These are phyloP conservation scores for Polietes domitor DNA, from an alignment of 2,888 invertebrate genomes.

Conservation along the genomic window DNA sequence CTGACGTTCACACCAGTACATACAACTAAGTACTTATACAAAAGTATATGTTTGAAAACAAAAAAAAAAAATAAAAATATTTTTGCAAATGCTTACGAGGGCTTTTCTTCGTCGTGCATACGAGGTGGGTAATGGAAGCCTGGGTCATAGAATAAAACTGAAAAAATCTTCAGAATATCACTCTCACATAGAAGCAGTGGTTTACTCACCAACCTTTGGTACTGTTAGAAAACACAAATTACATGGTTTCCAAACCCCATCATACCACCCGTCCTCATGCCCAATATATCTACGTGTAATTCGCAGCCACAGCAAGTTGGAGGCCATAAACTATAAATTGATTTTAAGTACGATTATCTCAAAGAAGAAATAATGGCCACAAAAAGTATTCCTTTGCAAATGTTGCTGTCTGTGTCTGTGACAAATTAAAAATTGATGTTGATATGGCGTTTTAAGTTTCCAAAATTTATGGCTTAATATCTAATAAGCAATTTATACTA, in stretches of 20 bases:
- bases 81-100: constrained; percentile 1
- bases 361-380: not conserved
- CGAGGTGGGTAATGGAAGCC: not conserved
- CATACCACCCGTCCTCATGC: constrained; percentile 26
- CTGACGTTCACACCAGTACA: too few species aligned
- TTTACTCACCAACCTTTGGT: too few species aligned
- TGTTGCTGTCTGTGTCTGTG: constrained; percentile 42
- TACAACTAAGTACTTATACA: not conserved
- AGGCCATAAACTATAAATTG: constrained; percentile 59
- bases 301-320: not conserved
- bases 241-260: constrained; percentile 13
- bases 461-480: constrained; percentile 28
- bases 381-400: constrained; percentile 11
- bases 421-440: constrained; percentile 65
- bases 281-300: not conserved
- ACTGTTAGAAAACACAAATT: too few species aligned
- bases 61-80: constrained; percentile 32
- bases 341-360: constrained; percentile 58
- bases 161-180: too few species aligned
- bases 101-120: not conserved
- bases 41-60: not conserved
- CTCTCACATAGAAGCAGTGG: too few species aligned
- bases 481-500: constrained; percentile 36
- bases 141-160: too few species aligned
- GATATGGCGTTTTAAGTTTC: constrained; percentile 60